phyloP scores from a whole-genome alignment of 2,888 invertebrate species.

The Microctonus aethiopoides region DNA sequence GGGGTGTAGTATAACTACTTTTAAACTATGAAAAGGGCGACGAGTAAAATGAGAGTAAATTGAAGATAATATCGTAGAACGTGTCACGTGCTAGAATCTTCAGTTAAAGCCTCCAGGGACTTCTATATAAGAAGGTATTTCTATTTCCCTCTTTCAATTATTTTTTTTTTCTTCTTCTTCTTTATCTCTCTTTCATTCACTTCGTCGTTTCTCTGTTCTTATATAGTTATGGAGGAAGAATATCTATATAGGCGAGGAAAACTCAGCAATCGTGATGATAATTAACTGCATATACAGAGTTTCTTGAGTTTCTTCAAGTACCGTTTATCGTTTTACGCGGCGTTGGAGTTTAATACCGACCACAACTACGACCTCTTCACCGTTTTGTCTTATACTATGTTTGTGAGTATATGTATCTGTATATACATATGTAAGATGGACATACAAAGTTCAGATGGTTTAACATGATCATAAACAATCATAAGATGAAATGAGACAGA shows the following conservation, averaged over 20 bases:
- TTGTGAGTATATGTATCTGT: not conserved
- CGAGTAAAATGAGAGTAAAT: slow-evolving; percentile 7
- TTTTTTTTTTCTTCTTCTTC: not conserved
- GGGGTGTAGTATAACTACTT: not conserved
- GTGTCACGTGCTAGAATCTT: slow-evolving; percentile 24
- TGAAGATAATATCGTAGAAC: slow-evolving; percentile 28
- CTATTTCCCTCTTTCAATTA: not conserved
- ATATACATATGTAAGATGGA: not conserved
- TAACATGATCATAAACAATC: not conserved
- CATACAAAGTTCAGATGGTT: not conserved
- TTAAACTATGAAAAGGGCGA: slow-evolving; percentile 3
- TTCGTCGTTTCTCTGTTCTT: not conserved
- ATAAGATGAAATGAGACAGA: not conserved
- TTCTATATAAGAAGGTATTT: not conserved
- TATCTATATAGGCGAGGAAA: slow-evolving; percentile 9
- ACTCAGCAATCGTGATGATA: slow-evolving; percentile 15
- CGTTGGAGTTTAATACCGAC: slow-evolving; percentile 13
- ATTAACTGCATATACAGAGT: slow-evolving; percentile 17
- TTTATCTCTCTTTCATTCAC: not conserved
- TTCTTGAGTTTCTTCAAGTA: slow-evolving; percentile 22
- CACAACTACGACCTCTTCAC: slow-evolving; percentile 4
- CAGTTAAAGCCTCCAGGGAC: not conserved
- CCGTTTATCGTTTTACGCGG: slow-evolving; percentile 26
- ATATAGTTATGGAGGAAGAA: not conserved
- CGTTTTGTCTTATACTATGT: not conserved